A percentile compares a stretch with the other conserved stretches of the same genome.
phyloP scores from a whole-genome alignment of 2,888 invertebrate genomes.

The Unio delphinus region DNA sequence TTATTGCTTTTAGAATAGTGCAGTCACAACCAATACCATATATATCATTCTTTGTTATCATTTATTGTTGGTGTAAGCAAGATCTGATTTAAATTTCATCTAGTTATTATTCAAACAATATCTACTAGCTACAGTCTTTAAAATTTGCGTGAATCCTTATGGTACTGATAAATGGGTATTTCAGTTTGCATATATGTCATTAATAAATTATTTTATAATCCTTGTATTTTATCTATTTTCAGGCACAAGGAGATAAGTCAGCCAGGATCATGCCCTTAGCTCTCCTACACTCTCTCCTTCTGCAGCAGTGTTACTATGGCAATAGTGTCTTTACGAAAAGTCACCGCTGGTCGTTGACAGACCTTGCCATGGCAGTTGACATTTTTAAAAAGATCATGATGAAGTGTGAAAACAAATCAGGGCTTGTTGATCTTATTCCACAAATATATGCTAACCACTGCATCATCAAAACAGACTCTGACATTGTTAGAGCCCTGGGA shows the following conservation, averaged over 20 bases:
- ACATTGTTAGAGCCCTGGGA: constrained; percentile 36
- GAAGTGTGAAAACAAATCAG: constrained; percentile 26
- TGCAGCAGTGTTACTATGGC: constrained; percentile 62
- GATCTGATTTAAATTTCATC: too few relatives aligned
- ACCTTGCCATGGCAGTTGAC: constrained; percentile 58
- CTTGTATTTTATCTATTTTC: not conserved
- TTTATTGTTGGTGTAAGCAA: too few relatives aligned
- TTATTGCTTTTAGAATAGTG: too few relatives aligned
- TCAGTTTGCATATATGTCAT: too few relatives aligned
- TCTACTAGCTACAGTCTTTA: too few relatives aligned
- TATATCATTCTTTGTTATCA: too few relatives aligned
- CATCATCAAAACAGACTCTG: constrained; percentile 33
- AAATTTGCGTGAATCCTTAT: too few relatives aligned
- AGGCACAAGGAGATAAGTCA: constrained; percentile 25
- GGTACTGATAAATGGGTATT: too few relatives aligned
- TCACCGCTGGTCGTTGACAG: constrained; percentile 59
- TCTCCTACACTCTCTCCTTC: constrained; percentile 58
- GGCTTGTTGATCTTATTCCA: constrained; percentile 43
- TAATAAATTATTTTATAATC: too few relatives aligned
- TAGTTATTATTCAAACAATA: too few relatives aligned
- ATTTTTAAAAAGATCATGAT: constrained; percentile 48
- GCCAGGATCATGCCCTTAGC: constrained; percentile 57
- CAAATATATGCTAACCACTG: constrained; percentile 58
- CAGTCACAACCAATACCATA: too few relatives aligned
- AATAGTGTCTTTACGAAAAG: constrained; percentile 49